A percentile compares a stretch with the other conserved stretches of the same genome.
These are phyloP conservation scores for Nineta flava DNA, from an alignment of 2,888 invertebrate genomes.

Conservation along the genomic window DNA sequence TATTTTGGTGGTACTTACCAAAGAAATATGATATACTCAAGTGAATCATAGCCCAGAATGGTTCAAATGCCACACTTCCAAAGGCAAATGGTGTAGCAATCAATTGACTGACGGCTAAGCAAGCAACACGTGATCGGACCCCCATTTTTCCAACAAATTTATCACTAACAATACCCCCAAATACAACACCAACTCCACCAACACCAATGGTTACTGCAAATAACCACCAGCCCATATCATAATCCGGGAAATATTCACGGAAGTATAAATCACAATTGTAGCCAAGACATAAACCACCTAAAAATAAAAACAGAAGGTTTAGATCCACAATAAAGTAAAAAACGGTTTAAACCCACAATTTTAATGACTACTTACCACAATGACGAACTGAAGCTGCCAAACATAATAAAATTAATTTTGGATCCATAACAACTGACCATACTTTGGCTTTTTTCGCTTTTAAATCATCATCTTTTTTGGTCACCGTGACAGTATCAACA, in stretches of 20 bases:
- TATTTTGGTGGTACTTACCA: constrained; percentile 36
- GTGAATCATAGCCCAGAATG: constrained; percentile 74
- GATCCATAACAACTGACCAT: constrained; percentile 63
- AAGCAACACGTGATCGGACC: constrained; percentile 60
- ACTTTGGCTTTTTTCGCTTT: constrained; percentile 32
- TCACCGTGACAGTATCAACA: constrained; percentile 51
- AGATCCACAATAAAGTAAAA: neutral
- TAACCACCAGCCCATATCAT: constrained; percentile 80
- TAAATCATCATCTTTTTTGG: constrained; percentile 25
- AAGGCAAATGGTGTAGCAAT: constrained; percentile 73
- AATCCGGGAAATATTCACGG: constrained; percentile 74
- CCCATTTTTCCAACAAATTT: constrained; percentile 80
- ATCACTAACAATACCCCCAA: constrained; percentile 64
- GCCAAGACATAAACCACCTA: constrained; percentile 79
- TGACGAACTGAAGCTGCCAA: constrained; percentile 79
- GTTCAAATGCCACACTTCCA: constrained; percentile 68
- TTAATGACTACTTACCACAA: constrained; percentile 40
- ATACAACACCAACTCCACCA: constrained; percentile 59
- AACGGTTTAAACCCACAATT: neutral
- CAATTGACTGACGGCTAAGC: constrained; percentile 67
- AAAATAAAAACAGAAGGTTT: constrained; percentile 8
- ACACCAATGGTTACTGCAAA: constrained; percentile 78
- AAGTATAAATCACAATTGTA: constrained; percentile 85
- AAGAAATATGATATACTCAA: constrained; percentile 77
- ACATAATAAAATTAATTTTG: constrained; percentile 62